Evolutionary conservation across 2,797 vertebrate species (phyloP).

Genomic region (Luscinia luscinia): DNA sequence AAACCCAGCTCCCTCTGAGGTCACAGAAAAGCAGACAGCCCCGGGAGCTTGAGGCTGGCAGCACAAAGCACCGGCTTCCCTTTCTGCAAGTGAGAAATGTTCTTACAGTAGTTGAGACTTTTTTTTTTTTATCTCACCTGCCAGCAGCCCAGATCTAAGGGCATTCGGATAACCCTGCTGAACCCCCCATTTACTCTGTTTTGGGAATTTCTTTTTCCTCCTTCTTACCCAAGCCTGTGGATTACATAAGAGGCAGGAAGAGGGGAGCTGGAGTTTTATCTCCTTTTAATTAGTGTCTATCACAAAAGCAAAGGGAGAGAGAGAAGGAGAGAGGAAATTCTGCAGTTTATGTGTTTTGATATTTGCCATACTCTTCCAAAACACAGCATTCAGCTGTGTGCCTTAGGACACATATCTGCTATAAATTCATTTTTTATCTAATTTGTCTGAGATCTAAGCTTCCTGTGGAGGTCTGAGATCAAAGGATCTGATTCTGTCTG

Average conservation of each 20-base stretch:
- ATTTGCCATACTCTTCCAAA: slow-evolving; percentile 76
- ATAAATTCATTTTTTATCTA: slow-evolving; percentile 99
- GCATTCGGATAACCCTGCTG: background rate
- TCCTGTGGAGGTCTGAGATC: slow-evolving; percentile 96
- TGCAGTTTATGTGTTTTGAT: slow-evolving; percentile 79
- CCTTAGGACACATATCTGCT: slow-evolving; percentile 89
- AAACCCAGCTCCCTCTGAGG: slow-evolving; percentile 48
- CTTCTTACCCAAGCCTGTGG: background rate
- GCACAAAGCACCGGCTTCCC: background rate
- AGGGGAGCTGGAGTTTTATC: slow-evolving; percentile 44
- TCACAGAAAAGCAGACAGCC: slow-evolving; percentile 17
- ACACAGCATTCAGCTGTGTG: slow-evolving; percentile 78
- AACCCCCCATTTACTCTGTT: background rate
- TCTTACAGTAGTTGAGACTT: background rate
- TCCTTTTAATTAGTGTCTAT: slow-evolving; percentile 72
- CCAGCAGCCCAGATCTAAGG: background rate
- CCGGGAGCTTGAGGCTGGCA: background rate
- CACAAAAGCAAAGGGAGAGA: slow-evolving; percentile 57
- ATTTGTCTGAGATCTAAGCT: slow-evolving; percentile 98
- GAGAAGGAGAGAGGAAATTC: slow-evolving; percentile 70
- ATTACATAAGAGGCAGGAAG: slow-evolving; percentile 58
- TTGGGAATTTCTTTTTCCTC: slow-evolving; percentile 17
- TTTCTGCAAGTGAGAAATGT: background rate
- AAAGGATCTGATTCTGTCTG: slow-evolving; percentile 96
- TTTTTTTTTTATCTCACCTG: slow-evolving; percentile 18